phyloP scores from a whole-genome alignment of 2,797 vertebrate species.

The Eulemur coronatus region DNA sequence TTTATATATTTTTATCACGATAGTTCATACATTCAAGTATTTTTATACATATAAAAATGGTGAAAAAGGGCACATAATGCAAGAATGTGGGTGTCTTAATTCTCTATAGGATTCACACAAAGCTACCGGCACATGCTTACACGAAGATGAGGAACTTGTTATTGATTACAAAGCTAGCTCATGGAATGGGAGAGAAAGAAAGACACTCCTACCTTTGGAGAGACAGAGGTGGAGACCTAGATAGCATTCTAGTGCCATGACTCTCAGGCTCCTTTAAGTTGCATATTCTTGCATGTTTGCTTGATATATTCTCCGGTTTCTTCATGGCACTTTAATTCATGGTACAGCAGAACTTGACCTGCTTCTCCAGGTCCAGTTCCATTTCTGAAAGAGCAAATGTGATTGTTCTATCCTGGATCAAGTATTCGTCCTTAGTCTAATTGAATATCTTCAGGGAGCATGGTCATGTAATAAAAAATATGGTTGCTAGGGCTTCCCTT shows the following conservation, averaged over 20 bases:
- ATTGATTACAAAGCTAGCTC: not conserved
- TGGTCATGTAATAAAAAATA: not conserved
- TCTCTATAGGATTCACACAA: not conserved
- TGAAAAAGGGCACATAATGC: not conserved
- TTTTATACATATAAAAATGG: not conserved
- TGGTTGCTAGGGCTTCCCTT: accelerated
- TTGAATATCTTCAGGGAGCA: not conserved
- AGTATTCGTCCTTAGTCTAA: not conserved
- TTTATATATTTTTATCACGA: not conserved
- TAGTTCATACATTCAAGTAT: not conserved
- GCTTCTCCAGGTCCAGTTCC: not conserved
- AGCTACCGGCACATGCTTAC: not conserved
- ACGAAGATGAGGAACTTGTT: not conserved
- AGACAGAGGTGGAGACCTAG: not conserved
- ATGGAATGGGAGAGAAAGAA: not conserved
- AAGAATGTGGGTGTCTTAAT: not conserved
- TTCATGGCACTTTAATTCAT: not conserved
- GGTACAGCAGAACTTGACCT: not conserved
- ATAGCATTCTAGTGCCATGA: not conserved
- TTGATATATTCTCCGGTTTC: not conserved
- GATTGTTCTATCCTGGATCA: not conserved
- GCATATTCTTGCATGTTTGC: accelerated
- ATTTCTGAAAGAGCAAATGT: not conserved
- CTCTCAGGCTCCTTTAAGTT: not conserved
- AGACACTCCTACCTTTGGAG: accelerated